These are phyloP conservation scores for Synergus itoensis DNA, from an alignment of 2,888 invertebrate species.

Conservation along the genomic window DNA sequence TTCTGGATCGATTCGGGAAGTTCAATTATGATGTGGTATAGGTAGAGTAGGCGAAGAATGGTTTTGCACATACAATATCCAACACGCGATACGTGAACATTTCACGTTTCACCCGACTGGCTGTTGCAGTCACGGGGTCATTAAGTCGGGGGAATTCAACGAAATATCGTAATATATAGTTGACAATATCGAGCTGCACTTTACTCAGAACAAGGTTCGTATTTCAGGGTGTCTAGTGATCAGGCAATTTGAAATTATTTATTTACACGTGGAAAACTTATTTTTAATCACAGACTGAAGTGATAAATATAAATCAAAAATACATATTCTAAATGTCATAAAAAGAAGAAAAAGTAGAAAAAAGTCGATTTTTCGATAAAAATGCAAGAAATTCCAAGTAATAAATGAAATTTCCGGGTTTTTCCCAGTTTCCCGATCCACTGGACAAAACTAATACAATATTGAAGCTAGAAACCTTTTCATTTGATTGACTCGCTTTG, in stretches of 20 bases:
- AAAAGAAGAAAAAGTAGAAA: no score
- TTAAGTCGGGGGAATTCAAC: constrained; percentile 63
- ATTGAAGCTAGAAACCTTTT: background rate
- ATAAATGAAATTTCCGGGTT: no score
- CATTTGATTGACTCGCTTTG: background rate
- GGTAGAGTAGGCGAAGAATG: constrained; percentile 50
- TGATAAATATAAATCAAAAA: no score
- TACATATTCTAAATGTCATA: no score
- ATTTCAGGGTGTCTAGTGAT: no score
- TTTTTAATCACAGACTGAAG: no score
- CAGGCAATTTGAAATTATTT: no score
- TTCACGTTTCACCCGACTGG: constrained; percentile 66
- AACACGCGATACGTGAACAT: constrained; percentile 67
- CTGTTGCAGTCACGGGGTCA: constrained; percentile 70
- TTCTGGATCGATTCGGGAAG: constrained; percentile 53
- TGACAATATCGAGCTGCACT: constrained; percentile 10
- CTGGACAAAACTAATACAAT: no score
- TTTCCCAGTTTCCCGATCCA: no score
- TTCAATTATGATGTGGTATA: constrained; percentile 49
- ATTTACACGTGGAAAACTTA: no score
- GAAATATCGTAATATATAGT: constrained; percentile 47
- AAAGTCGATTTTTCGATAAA: no score
- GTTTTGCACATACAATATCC: constrained; percentile 51
- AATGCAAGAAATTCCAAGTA: no score
- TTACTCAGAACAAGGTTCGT: background rate